phyloP scores from a whole-genome alignment of 92 coral and sea anemone genomes.

The Zoanthus sociatus region DNA sequence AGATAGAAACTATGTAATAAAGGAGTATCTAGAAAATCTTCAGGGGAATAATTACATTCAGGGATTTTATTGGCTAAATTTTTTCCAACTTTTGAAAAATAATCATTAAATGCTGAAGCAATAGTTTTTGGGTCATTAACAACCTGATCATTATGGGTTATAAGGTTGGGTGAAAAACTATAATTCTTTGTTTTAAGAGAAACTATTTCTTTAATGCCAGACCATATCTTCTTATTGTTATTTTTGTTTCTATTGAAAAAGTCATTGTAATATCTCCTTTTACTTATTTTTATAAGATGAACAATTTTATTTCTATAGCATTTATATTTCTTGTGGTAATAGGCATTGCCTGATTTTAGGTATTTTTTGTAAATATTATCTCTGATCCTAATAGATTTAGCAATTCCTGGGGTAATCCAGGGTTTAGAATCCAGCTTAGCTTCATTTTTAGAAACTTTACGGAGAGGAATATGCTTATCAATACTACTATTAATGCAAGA shows the following conservation, averaged over 20 bases:
- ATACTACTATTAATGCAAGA: not conserved
- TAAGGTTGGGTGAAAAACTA: slow-evolving; percentile 17
- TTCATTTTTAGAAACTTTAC: slow-evolving; percentile 36
- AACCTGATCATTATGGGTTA: not conserved
- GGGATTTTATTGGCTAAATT: slow-evolving; percentile 41
- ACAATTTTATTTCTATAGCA: slow-evolving; percentile 3
- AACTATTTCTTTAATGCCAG: slow-evolving; percentile 47
- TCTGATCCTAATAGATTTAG: not conserved
- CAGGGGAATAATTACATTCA: not conserved
- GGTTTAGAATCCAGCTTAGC: not conserved
- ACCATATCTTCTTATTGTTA: slow-evolving; percentile 33
- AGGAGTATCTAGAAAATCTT: slow-evolving; percentile 23
- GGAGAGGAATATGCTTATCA: slow-evolving; percentile 31
- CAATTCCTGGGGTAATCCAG: not conserved
- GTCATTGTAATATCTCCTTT: slow-evolving; percentile 20
- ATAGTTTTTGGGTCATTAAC: slow-evolving; percentile 37
- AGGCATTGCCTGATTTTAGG: slow-evolving; percentile 10
- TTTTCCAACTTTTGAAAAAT: slow-evolving; percentile 33
- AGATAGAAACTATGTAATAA: not conserved
- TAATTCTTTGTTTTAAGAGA: slow-evolving; percentile 17
- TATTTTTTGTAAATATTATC: slow-evolving; percentile 14
- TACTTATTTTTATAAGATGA: slow-evolving; percentile 14
- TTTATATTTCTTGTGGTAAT: not conserved
- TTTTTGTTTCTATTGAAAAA: slow-evolving; percentile 25
- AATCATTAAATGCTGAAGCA: slow-evolving; percentile 52